Percentiles rank a stretch among this genome's conserved stretches.
These are phyloP conservation scores for Himalopsyche anomala DNA, from an alignment of 2,888 invertebrate species.

Conservation along the genomic window DNA sequence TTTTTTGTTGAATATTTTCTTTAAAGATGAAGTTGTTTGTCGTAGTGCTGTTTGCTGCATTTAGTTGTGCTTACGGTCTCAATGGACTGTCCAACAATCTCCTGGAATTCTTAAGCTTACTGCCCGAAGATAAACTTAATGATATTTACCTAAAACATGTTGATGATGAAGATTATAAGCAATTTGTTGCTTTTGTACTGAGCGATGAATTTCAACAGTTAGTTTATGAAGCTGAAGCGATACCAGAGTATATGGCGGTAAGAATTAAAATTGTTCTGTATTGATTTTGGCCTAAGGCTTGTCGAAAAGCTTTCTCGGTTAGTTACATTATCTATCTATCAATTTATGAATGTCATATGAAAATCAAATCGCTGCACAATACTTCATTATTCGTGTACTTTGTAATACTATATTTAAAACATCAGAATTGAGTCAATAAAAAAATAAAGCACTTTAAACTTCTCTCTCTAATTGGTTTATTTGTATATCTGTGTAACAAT, in stretches of 20 bases:
- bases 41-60: neutral
- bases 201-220: slow-evolving; percentile 1
- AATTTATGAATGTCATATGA: neutral
- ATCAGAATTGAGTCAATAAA: neutral
- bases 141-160: neutral
- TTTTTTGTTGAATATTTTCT: neutral
- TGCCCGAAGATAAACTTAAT: neutral
- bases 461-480: too few relatives aligned
- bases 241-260: slow-evolving; percentile 12
- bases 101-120: neutral
- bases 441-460: too few relatives aligned
- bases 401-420: neutral
- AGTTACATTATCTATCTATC: neutral
- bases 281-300: too few relatives aligned
- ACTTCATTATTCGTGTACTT: neutral
- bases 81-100: neutral
- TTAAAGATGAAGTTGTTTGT: slow-evolving; percentile 17
- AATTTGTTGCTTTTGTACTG: neutral
- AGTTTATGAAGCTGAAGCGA: neutral
- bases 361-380: neutral
- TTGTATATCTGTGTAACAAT: too few relatives aligned
- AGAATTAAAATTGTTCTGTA: neutral
- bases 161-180: neutral
- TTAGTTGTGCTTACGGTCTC: neutral
- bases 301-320: neutral